Conservation (phyloP, 2,113 vertebrate species). For the Oncorhynchus tshawytscha region DNA sequence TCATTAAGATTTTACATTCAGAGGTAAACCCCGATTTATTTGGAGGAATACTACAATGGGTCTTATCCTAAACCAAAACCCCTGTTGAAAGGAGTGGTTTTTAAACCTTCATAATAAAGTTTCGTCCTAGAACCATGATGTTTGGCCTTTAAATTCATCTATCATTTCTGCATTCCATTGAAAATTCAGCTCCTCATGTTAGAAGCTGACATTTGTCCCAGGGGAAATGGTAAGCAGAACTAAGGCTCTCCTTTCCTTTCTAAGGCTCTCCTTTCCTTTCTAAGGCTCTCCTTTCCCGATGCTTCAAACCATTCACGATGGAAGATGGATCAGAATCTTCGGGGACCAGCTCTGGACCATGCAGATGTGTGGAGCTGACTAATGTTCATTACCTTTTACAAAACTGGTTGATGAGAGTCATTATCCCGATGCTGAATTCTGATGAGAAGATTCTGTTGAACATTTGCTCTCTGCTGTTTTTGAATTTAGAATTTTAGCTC, state of each 20-base stretch:
- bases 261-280: neutral
- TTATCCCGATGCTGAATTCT: neutral
- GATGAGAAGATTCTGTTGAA: neutral
- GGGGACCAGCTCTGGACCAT: conserved; percentile 8
- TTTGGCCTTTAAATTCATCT: neutral
- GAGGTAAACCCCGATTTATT: too few species aligned
- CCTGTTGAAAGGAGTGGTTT: neutral
- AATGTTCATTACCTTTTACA: conserved; percentile 7
- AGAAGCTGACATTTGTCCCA: conserved; percentile 18
- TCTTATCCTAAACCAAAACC: too few species aligned
- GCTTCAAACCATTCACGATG: conserved; percentile 22
- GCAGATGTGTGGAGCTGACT: conserved; percentile 9
- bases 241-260: neutral
- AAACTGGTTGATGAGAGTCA: neutral
- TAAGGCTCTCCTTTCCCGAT: neutral
- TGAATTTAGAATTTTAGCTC: neutral
- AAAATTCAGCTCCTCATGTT: neutral
- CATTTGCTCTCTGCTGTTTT: neutral
- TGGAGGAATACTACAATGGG: too few species aligned
- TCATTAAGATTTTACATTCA: too few species aligned
- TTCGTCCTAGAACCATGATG: neutral
- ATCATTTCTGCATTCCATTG: neutral
- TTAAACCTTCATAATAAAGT: neutral
- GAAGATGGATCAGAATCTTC: conserved; percentile 12
- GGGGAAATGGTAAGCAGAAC: conserved; percentile 13